Percentiles rank a stretch among this genome's conserved stretches.
These are phyloP conservation scores for Nettapus auritus DNA, from an alignment of 2,113 vertebrate species.

Conservation along the genomic window DNA sequence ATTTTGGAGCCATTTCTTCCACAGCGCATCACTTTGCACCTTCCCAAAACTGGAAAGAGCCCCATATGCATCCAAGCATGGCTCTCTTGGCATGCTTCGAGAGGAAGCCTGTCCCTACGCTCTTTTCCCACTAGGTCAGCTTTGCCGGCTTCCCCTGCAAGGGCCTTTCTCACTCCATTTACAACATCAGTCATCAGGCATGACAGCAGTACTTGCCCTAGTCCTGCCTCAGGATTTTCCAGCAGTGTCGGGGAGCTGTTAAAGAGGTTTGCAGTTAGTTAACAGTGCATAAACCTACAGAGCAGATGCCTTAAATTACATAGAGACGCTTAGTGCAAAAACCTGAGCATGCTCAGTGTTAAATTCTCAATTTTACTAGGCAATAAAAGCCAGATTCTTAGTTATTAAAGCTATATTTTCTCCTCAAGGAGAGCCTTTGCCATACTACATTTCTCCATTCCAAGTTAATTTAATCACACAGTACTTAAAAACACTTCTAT, in stretches of 20 bases:
- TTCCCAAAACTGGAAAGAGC: conserved; percentile 30
- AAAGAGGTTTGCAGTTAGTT: conserved; percentile 59
- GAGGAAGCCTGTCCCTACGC: conserved; percentile 8
- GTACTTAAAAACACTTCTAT: background rate
- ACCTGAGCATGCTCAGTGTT: conserved; percentile 12
- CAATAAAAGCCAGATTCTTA: conserved; percentile 32
- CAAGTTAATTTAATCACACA: conserved; percentile 6
- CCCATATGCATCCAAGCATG: conserved; percentile 12
- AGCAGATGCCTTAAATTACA: conserved; percentile 36
- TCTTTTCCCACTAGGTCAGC: conserved; percentile 62
- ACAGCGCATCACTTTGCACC: conserved; percentile 31
- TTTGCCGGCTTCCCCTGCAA: conserved; percentile 24
- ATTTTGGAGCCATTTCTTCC: conserved; percentile 61
- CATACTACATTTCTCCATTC: background rate
- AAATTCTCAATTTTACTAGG: background rate
- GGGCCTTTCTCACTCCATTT: conserved; percentile 52
- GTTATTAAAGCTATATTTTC: conserved; percentile 52
- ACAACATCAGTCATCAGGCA: conserved; percentile 23
- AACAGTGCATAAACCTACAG: conserved; percentile 23
- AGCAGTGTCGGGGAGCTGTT: conserved; percentile 34
- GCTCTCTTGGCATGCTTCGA: conserved; percentile 6
- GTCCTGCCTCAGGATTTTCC: conserved; percentile 49
- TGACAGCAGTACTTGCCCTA: conserved; percentile 12
- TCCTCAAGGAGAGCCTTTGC: conserved; percentile 23
- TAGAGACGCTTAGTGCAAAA: background rate